Evolutionary conservation across 1,140 invertebrate species (phyloP).

Genomic region (Tetramorium simillimum): DNA sequence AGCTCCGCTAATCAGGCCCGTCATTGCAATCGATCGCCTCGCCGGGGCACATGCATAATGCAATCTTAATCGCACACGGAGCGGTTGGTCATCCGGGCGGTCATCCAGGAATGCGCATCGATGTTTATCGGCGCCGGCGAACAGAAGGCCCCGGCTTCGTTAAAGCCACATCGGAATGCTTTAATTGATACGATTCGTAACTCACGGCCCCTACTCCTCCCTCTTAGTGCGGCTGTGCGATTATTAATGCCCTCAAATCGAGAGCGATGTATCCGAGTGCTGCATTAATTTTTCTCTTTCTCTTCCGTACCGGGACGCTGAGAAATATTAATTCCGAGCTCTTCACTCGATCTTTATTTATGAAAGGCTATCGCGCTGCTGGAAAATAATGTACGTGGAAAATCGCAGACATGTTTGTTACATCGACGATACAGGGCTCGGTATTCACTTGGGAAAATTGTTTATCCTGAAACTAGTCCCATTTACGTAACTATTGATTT

Average conservation of each 20-base stretch:
- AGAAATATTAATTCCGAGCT: background rate
- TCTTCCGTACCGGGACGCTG: too few relatives aligned
- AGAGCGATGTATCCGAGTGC: background rate
- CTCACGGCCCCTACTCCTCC: background rate
- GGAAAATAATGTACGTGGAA: background rate
- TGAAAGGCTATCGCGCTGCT: background rate
- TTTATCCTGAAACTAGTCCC: background rate
- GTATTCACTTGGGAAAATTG: background rate
- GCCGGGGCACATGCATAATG: constrained; percentile 15
- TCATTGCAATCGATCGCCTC: constrained; percentile 51
- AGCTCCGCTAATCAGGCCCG: background rate
- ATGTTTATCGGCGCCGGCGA: constrained; percentile 7
- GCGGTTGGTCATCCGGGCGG: background rate
- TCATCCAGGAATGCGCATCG: constrained; percentile 30
- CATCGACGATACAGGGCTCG: background rate
- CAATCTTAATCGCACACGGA: constrained; percentile 45
- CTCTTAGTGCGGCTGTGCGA: background rate
- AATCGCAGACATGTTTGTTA: background rate
- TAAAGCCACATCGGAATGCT: constrained; percentile 14
- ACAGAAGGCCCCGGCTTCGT: background rate
- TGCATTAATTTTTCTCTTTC: background rate
- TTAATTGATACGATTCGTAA: constrained; percentile 37
- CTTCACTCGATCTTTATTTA: background rate
- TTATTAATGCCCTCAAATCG: background rate
- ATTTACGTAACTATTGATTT: constrained; percentile 11